phyloP scores from a whole-genome alignment of 2,888 invertebrate species.

The Calliphora vomitoria region DNA sequence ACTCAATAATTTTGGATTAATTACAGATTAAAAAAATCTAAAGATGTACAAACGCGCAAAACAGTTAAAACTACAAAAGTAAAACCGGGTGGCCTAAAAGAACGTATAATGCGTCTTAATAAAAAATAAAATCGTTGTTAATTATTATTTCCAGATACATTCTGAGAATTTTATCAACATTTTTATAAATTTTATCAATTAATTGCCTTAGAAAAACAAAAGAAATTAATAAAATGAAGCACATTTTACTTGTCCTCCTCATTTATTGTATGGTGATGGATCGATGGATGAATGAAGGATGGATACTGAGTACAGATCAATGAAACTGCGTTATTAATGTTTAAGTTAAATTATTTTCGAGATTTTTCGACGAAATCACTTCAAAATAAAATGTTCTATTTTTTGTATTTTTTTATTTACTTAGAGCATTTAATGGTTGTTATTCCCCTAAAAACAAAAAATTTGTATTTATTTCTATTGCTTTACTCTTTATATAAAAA shows the following conservation, averaged over 20 bases:
- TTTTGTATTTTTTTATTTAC: slow-evolving; percentile 39
- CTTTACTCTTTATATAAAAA: slow-evolving; percentile 32
- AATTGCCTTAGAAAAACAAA: slow-evolving; percentile 46
- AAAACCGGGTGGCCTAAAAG: slow-evolving; percentile 83
- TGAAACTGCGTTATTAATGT: slow-evolving; percentile 62
- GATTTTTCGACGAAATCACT: slow-evolving; percentile 34
- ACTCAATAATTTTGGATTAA: neutral
- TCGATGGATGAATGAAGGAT: neutral
- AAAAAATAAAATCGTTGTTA: slow-evolving; percentile 74
- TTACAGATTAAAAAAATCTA: slow-evolving; percentile 82
- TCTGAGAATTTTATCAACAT: slow-evolving; percentile 24
- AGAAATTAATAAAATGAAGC: slow-evolving; percentile 3
- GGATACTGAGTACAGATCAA: slow-evolving; percentile 31
- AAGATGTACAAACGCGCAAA: slow-evolving; percentile 80
- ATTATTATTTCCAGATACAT: slow-evolving; percentile 27
- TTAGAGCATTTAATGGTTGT: slow-evolving; percentile 61
- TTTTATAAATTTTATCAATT: slow-evolving; percentile 12
- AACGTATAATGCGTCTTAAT: slow-evolving; percentile 82
- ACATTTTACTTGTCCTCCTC: slow-evolving; percentile 20
- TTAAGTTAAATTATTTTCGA: slow-evolving; percentile 65
- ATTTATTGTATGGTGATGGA: neutral
- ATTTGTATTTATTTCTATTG: slow-evolving; percentile 47
- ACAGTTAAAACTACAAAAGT: slow-evolving; percentile 80
- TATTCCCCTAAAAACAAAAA: slow-evolving; percentile 50
- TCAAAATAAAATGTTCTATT: slow-evolving; percentile 37